Percentiles rank a stretch among this genome's conserved stretches.
Conservation (phyloP, 2,888 invertebrate species). For the Stegana nigrithorax region DNA sequence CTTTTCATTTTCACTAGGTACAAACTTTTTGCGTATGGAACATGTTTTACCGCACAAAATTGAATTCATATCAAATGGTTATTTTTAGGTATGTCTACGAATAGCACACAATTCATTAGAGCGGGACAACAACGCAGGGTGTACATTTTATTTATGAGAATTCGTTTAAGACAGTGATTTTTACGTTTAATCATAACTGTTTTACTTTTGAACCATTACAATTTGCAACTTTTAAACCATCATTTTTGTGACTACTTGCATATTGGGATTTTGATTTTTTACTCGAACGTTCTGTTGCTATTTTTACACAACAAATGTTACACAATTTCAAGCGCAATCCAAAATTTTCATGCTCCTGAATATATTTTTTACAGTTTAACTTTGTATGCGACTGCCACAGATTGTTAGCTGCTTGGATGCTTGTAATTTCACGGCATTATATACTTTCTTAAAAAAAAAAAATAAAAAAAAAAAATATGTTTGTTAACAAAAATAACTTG, state of each 20-base stretch:
- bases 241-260: background rate
- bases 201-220: background rate
- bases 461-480: too few relatives aligned
- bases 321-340: conserved; percentile 39
- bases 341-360: background rate
- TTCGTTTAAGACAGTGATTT: too few relatives aligned
- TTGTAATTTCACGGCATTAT: too few relatives aligned
- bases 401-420: too few relatives aligned
- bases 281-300: conserved; percentile 36
- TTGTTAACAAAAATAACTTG: too few relatives aligned
- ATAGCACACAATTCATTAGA: conserved; percentile 36
- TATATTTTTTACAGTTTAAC: too few relatives aligned
- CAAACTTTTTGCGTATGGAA: conserved; percentile 38
- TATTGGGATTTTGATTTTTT: conserved; percentile 22
- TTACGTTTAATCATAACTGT: too few relatives aligned
- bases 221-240: background rate
- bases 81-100: conserved; percentile 43
- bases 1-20: conserved; percentile 28
- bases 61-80: conserved; percentile 39
- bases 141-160: background rate
- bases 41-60: conserved; percentile 32
- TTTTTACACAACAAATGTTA: conserved; percentile 45
- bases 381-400: too few relatives aligned
- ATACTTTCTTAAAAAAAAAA: too few relatives aligned
- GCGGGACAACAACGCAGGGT: conserved; percentile 11